Evolutionary conservation across 2,797 vertebrate genomes (phyloP).

Genomic region (Pipistrellus kuhlii): DNA sequence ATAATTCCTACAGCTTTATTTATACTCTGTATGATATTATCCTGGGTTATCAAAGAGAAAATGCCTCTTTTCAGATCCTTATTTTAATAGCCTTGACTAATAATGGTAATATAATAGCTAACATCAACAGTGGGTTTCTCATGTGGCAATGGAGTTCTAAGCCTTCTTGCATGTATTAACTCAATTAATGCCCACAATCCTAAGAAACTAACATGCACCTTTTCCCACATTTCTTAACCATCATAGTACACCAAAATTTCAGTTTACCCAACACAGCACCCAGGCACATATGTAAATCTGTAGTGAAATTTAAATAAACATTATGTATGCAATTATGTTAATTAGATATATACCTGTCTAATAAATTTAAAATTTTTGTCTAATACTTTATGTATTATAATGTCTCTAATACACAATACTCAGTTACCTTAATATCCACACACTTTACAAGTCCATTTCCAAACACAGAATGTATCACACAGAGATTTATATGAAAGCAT

Average conservation of each 20-base stretch:
- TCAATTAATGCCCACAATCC: background rate
- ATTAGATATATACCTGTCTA: conserved; percentile 19
- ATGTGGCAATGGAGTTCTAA: background rate
- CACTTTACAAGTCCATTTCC: conserved; percentile 55
- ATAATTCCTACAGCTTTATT: background rate
- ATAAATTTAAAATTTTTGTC: conserved; percentile 34
- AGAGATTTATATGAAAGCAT: conserved; percentile 57
- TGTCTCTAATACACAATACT: conserved; percentile 6
- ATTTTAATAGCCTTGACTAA: background rate
- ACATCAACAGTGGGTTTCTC: background rate
- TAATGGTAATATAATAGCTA: background rate
- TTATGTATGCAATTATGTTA: background rate
- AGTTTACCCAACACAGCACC: background rate
- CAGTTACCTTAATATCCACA: conserved; percentile 30
- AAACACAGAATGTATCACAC: conserved; percentile 19
- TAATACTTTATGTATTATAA: conserved; percentile 53
- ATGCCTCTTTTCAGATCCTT: background rate
- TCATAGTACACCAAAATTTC: background rate
- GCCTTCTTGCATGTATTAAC: background rate
- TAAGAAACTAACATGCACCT: conserved; percentile 23
- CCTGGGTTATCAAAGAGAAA: background rate
- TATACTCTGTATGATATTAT: background rate
- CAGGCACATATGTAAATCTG: background rate
- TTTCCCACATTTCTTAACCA: conserved; percentile 1
- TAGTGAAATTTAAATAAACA: conserved; percentile 13